Percentiles rank a stretch among this genome's conserved stretches.
These are phyloP conservation scores for Triplophysa bombifrons DNA, from an alignment of 2,797 vertebrate genomes.

Conservation along the genomic window DNA sequence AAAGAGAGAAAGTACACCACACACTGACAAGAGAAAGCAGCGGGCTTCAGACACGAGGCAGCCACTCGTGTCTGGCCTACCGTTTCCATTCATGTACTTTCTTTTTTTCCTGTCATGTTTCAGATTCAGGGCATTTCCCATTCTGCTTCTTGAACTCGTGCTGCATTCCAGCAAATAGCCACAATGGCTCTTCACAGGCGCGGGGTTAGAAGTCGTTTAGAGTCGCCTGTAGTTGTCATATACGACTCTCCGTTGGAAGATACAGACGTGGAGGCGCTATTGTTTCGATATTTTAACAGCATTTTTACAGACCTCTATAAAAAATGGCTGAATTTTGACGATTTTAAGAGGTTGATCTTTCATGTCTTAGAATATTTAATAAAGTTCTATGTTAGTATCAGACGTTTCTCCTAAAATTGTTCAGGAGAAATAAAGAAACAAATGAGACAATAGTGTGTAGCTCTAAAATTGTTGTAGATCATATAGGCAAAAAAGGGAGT, in stretches of 20 bases:
- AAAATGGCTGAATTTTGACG: not conserved
- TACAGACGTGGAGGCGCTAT: not conserved
- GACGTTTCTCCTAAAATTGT: no score
- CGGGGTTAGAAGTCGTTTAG: constrained; percentile 53
- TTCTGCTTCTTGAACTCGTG: constrained; percentile 4
- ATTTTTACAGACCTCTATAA: not conserved
- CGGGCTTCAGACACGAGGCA: constrained; percentile 65
- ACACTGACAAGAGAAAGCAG: constrained; percentile 71
- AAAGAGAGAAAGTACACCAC: constrained; percentile 61
- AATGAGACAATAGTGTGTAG: no score
- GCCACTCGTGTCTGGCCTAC: constrained; percentile 64
- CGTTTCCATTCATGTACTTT: constrained; percentile 62
- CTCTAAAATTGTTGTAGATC: no score
- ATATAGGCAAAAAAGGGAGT: no score
- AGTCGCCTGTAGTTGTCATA: not conserved
- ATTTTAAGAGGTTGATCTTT: no score
- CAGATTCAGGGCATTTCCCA: constrained; percentile 38
- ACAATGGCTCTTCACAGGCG: constrained; percentile 49
- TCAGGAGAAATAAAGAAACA: no score
- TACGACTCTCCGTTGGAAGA: not conserved
- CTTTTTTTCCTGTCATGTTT: constrained; percentile 45
- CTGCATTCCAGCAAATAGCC: constrained; percentile 29
- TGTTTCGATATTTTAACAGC: not conserved
- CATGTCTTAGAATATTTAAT: not conserved
- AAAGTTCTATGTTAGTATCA: no score